A percentile compares a stretch with the other conserved stretches of the same genome.
These are phyloP conservation scores for Mustelus asterias DNA, from an alignment of 2,113 vertebrate genomes.

Conservation along the genomic window DNA sequence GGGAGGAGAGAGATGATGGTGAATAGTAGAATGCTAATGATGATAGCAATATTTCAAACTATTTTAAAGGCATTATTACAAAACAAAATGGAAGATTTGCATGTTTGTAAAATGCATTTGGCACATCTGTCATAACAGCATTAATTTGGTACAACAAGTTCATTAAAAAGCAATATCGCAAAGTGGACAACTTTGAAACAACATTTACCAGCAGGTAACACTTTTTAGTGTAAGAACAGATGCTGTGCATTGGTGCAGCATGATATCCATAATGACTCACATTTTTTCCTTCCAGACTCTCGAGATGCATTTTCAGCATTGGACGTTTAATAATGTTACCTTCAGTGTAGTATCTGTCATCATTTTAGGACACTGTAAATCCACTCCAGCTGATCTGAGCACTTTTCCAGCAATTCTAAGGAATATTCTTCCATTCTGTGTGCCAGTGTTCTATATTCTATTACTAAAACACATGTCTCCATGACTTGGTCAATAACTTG, in stretches of 20 bases:
- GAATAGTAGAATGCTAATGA: not conserved
- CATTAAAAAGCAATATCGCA: not conserved
- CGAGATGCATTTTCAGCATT: conserved; percentile 9
- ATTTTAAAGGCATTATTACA: not conserved
- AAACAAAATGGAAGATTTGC: not conserved
- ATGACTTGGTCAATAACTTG: not conserved
- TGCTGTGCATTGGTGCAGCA: not conserved
- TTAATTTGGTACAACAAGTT: not conserved
- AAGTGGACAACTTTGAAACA: not conserved
- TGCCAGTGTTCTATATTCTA: conserved; percentile 4
- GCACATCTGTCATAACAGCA: not conserved
- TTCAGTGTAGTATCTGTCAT: conserved; percentile 8
- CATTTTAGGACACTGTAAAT: not conserved
- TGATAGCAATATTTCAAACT: not conserved
- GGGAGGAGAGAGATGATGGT: no score
- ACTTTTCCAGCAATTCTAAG: not conserved
- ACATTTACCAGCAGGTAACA: not conserved
- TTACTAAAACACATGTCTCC: not conserved
- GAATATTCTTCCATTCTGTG: conserved; percentile 8
- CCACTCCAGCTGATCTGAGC: not conserved
- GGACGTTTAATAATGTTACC: not conserved
- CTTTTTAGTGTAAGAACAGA: not conserved
- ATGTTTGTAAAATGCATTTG: not conserved
- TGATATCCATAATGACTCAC: not conserved
- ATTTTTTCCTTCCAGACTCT: not conserved